A percentile compares a stretch with the other conserved stretches of the same genome.
phyloP scores from a whole-genome alignment of 2,888 invertebrate genomes.

The Phengaris arion region DNA sequence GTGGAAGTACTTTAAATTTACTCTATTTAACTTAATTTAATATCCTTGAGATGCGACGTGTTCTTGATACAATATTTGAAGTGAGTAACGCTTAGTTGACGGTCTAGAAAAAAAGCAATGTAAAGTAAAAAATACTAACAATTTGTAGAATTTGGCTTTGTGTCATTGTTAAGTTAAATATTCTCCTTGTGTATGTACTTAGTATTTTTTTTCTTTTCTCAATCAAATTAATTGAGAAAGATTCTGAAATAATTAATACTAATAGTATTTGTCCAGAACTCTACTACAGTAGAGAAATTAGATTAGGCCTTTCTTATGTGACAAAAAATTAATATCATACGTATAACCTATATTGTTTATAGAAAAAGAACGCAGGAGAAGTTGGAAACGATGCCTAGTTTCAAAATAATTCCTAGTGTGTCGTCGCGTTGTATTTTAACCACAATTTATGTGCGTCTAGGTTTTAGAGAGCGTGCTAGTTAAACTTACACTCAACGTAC shows the following conservation, averaged over 20 bases:
- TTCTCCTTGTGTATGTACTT: no score
- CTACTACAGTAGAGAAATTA: no score
- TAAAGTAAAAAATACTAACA: not conserved
- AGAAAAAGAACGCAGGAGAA: not conserved
- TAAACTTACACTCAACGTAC: constrained; percentile 44
- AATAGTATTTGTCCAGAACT: no score
- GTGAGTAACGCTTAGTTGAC: not conserved
- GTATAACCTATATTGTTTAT: not conserved
- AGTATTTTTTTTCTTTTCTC: no score
- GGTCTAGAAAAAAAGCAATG: not conserved
- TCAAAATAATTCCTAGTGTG: not conserved
- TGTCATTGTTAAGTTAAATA: no score
- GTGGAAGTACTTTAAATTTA: constrained; percentile 3
- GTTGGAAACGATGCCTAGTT: constrained; percentile 5
- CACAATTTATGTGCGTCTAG: constrained; percentile 19
- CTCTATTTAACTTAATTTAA: constrained; percentile 16
- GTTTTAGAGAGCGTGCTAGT: constrained; percentile 30
- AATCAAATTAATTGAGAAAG: no score
- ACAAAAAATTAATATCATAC: not conserved
- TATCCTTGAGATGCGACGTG: not conserved
- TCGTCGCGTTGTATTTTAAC: constrained; percentile 20
- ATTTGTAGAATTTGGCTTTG: not conserved
- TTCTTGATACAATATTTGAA: not conserved
- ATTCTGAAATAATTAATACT: no score
- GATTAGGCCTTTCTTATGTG: no score